A percentile compares a stretch with the other conserved stretches of the same genome.
Evolutionary conservation across 2,888 invertebrate species (phyloP).

Genomic region (Cephus rjabovi): DNA sequence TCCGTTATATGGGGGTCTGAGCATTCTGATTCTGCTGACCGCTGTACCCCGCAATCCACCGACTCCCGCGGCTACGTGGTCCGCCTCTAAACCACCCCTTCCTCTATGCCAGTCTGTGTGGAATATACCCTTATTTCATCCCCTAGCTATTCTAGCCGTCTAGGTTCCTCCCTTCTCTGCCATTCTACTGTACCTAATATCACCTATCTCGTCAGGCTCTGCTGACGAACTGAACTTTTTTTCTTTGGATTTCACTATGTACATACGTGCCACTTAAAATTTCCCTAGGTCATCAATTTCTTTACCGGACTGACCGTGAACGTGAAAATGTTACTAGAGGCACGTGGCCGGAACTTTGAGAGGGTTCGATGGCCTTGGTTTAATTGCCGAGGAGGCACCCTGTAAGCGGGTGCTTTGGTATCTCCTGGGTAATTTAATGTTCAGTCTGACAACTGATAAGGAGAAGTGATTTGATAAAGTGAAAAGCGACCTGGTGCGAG

Average conservation of each 20-base stretch:
- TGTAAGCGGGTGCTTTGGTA: background rate
- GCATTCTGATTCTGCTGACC: conserved; percentile 66
- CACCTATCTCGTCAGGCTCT: background rate
- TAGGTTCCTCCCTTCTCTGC: conserved; percentile 26
- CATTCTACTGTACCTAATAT: conserved; percentile 17
- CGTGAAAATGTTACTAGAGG: background rate
- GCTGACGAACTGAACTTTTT: background rate
- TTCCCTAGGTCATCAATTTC: background rate
- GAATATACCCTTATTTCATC: conserved; percentile 16
- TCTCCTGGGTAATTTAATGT: background rate
- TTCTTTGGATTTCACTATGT: background rate
- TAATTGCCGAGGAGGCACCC: background rate
- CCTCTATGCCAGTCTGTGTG: conserved; percentile 29
- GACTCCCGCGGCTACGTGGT: conserved; percentile 54
- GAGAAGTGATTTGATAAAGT: background rate
- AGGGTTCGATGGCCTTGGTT: background rate
- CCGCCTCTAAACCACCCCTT: conserved; percentile 57
- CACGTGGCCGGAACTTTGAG: background rate
- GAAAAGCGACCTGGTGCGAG: background rate
- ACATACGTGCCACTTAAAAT: background rate
- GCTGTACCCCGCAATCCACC: conserved; percentile 41
- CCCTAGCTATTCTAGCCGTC: conserved; percentile 31
- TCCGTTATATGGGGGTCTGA: conserved; percentile 60
- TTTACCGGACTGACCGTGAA: background rate
- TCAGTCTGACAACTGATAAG: background rate